These are phyloP conservation scores for Leucophenga maculata DNA, from an alignment of 2,888 invertebrate genomes.

Conservation along the genomic window DNA sequence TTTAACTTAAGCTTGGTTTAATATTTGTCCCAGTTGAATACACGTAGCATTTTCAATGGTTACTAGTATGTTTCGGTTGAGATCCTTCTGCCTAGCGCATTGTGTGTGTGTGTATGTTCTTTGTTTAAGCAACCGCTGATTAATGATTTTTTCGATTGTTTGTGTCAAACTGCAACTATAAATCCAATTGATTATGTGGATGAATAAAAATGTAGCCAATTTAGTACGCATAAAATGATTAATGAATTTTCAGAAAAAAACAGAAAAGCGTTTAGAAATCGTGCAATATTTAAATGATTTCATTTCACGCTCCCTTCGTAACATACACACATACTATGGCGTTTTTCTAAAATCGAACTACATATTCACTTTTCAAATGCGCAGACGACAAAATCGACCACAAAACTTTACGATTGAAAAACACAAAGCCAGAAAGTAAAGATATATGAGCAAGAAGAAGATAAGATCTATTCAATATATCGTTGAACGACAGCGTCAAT, in stretches of 20 bases:
- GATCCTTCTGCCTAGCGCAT: too few species aligned
- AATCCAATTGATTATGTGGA: too few species aligned
- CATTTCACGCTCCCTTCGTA: constrained; percentile 46
- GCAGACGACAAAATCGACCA: background rate
- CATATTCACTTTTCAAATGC: background rate
- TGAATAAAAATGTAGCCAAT: too few species aligned
- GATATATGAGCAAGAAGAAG: constrained; percentile 9
- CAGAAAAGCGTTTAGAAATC: background rate
- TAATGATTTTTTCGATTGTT: constrained; percentile 42
- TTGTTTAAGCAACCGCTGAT: too few species aligned
- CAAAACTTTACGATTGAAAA: constrained; percentile 15
- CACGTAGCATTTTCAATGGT: too few species aligned
- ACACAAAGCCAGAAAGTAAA: background rate
- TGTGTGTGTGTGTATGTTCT: too few species aligned
- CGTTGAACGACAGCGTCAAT: constrained; percentile 44
- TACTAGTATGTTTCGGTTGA: too few species aligned
- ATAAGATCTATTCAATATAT: constrained; percentile 41
- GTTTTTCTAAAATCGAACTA: background rate
- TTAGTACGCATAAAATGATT: background rate
- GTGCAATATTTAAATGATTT: constrained; percentile 58
- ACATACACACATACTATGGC: background rate
- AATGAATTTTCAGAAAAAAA: background rate
- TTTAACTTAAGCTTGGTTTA: too few species aligned
- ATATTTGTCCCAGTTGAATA: too few species aligned
- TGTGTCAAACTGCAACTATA: too few species aligned